Evolutionary conservation across 2,888 invertebrate species (phyloP), one percentile per base, ranked within the genome.

Genomic region (Xestia c-nigrum): DNA sequence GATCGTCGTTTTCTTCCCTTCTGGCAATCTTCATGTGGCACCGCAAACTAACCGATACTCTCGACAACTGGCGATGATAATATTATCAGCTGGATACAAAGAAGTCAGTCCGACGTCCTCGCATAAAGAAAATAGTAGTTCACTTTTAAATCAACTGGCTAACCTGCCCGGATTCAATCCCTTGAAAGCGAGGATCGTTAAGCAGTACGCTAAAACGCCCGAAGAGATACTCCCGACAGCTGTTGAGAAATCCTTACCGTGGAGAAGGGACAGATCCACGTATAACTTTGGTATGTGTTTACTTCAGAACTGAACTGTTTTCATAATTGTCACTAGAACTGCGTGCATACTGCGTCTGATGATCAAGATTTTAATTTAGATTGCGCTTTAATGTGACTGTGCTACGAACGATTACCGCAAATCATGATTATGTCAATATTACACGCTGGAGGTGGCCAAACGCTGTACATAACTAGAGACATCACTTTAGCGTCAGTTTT

Each of bases 161-260:
- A 97, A 97, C 95, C 97, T 97, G 91, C 97, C 97, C 85, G 97
- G 97, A 94, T 97, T 97, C 94, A 97, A 97, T 96, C 97, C 97
- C 89, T 96, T 97, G 94, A 97, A 97, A 96, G 97, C 97, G 94
- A 97, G 97, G 93, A 97, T 97, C 88, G 97, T 98, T 91, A 97
- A 97, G 95, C 97, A 97, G 93, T 97, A 97, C 95, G 97, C 97
- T 94, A 97, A 97, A 94, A 97, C 97, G 87, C 96, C 97, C 73
- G 97, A 97, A 93, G 97, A 97, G 87, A 97, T 97, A 91, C 97
- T 97, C 90, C 97, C 98, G 90, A 98, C 98, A 90, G 98, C 98
- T 91, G 98, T 98, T 93, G 98, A 98, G 97, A 97, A 98, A 94
- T 98, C 98, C 89, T 97, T 98, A 94, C 99, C 99, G 92, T 99